A percentile compares a stretch with the other conserved stretches of the same genome.
Conservation (phyloP, 2,797 vertebrate species). For the Distichodus sexfasciatus region DNA sequence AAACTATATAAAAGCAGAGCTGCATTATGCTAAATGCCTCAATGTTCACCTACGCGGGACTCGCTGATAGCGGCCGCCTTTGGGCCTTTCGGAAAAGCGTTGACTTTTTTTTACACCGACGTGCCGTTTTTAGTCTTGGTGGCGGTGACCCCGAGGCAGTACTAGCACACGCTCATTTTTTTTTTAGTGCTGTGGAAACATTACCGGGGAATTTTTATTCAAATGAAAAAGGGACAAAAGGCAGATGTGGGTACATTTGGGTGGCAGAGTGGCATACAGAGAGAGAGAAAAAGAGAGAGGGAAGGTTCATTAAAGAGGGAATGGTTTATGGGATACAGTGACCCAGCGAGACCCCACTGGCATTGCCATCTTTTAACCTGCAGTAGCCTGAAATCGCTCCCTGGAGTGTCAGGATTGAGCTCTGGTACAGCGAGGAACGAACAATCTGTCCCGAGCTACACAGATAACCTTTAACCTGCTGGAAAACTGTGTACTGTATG, state of each 20-base stretch:
- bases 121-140: constrained; percentile 32
- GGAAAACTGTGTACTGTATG: no score
- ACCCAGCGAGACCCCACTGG: no score
- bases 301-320: no score
- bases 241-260: no score
- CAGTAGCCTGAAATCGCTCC: no score
- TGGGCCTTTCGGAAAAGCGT: constrained; percentile 22
- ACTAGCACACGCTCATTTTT: not conserved
- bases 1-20: constrained; percentile 29
- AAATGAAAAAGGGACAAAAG: constrained; percentile 18
- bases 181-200: constrained; percentile 9
- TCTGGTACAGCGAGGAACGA: no score
- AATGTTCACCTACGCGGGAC: constrained; percentile 30
- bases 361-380: no score
- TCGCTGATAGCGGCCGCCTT: not conserved
- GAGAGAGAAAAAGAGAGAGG: no score
- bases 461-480: no score
- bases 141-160: constrained; percentile 11
- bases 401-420: no score
- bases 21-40: constrained; percentile 41
- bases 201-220: constrained; percentile 38
- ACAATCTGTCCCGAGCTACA: no score
- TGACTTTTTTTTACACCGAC: constrained; percentile 3
- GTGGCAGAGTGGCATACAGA: not conserved
- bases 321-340: no score